phyloP scores from a whole-genome alignment of 2,797 vertebrate genomes.

The Neomorphus geoffroyi region DNA sequence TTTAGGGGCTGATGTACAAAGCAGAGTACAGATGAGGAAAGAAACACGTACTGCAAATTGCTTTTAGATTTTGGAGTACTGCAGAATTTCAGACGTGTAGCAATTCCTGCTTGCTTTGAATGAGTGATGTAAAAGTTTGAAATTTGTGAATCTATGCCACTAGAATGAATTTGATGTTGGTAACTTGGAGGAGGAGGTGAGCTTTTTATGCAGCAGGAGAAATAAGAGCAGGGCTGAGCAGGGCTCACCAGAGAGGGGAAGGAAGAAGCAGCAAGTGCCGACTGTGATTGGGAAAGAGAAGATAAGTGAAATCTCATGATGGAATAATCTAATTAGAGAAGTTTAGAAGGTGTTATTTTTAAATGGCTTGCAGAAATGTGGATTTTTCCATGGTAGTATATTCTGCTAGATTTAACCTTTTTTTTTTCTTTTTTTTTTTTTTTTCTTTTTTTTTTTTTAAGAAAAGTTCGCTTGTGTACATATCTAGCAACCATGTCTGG shows the following conservation, averaged over 20 bases:
- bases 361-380: neutral
- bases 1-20: neutral
- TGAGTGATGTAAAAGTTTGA: neutral
- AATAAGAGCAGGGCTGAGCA: neutral
- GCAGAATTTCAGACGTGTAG: neutral
- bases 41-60: neutral
- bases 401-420: neutral
- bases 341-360: neutral
- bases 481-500: neutral
- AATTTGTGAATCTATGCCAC: neutral
- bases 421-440: neutral
- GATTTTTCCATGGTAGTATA: neutral
- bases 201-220: neutral
- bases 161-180: neutral
- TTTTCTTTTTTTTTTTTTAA: neutral
- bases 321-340: neutral
- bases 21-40: neutral
- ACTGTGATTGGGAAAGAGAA: neutral
- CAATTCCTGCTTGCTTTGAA: neutral
- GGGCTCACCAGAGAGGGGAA: neutral
- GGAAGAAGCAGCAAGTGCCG: neutral
- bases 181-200: neutral
- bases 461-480: accelerated
- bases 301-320: neutral
- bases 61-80: neutral